A percentile compares a stretch with the other conserved stretches of the same genome.
These are phyloP conservation scores for Gadopsis marmoratus DNA, from an alignment of 2,797 vertebrate species.

Conservation along the genomic window DNA sequence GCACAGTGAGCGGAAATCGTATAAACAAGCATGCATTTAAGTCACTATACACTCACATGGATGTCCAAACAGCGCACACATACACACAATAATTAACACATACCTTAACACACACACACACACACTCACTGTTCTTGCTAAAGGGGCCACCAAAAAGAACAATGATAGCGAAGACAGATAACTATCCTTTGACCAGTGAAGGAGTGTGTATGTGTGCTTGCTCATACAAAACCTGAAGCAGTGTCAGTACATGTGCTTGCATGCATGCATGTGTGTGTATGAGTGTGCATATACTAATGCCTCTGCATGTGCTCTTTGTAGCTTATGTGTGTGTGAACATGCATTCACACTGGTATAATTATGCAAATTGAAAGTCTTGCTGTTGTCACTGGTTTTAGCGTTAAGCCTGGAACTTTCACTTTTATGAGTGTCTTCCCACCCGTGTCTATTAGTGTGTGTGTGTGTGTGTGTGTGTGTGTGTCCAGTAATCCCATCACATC, in stretches of 20 bases:
- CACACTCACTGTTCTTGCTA: background rate
- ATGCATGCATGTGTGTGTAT: constrained; percentile 8
- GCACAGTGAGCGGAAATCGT: constrained; percentile 9
- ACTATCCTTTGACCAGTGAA: constrained; percentile 25
- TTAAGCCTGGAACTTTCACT: constrained; percentile 49
- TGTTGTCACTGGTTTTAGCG: constrained; percentile 51
- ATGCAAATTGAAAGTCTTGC: constrained; percentile 73
- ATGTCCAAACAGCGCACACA: background rate
- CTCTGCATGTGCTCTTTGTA: constrained; percentile 25
- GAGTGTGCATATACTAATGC: background rate
- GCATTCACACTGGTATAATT: constrained; percentile 58
- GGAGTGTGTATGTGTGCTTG: constrained; percentile 10
- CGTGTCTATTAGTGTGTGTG: constrained; percentile 17
- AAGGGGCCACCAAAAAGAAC: constrained; percentile 5
- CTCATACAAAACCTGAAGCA: constrained; percentile 24
- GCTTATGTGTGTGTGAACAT: constrained; percentile 25
- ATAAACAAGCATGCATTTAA: constrained; percentile 18
- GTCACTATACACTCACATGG: background rate
- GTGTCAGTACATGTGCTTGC: constrained; percentile 16
- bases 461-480: constrained; percentile 4
- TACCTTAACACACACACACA: background rate
- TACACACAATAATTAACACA: background rate
- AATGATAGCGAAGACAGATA: constrained; percentile 16
- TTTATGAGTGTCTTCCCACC: constrained; percentile 63
- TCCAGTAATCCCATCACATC: constrained; percentile 57